Percentiles rank a stretch among this genome's conserved stretches.
These are phyloP conservation scores for Junonia oenone DNA, from an alignment of 2,888 invertebrate species.

Conservation along the genomic window DNA sequence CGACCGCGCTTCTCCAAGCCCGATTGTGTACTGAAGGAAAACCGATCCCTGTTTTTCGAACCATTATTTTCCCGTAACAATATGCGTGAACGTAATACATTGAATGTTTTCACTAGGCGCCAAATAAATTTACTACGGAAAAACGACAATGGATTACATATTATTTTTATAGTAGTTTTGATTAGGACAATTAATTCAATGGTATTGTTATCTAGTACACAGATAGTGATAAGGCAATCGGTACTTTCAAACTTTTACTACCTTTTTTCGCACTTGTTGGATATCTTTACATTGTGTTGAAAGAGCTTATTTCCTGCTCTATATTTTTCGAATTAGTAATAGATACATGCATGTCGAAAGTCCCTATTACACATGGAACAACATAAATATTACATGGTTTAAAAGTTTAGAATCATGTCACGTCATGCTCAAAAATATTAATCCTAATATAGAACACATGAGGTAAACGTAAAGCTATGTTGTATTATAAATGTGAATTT, in stretches of 20 bases:
- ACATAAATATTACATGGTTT: too few species aligned
- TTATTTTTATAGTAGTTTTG: not conserved
- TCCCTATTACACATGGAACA: too few species aligned
- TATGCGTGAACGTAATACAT: not conserved
- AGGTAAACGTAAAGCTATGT: too few species aligned
- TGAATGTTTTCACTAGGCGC: not conserved
- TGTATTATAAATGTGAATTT: too few species aligned
- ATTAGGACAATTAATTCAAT: not conserved
- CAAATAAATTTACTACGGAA: not conserved
- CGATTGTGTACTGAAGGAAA: constrained; percentile 19
- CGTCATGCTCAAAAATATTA: too few species aligned
- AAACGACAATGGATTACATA: not conserved
- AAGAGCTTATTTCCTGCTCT: not conserved
- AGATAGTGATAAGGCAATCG: not conserved
- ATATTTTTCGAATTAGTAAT: not conserved
- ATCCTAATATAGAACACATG: too few species aligned
- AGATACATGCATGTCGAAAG: too few species aligned
- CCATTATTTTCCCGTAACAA: not conserved
- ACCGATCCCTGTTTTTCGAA: not conserved
- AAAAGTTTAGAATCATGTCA: not conserved
- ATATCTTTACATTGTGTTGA: not conserved
- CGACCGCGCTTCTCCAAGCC: constrained; percentile 12
- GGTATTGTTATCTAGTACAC: not conserved
- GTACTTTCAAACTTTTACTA: not conserved
- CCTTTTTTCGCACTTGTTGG: not conserved